Conservation (phyloP, 2,888 invertebrate genomes). For the Leucophenga montana region DNA sequence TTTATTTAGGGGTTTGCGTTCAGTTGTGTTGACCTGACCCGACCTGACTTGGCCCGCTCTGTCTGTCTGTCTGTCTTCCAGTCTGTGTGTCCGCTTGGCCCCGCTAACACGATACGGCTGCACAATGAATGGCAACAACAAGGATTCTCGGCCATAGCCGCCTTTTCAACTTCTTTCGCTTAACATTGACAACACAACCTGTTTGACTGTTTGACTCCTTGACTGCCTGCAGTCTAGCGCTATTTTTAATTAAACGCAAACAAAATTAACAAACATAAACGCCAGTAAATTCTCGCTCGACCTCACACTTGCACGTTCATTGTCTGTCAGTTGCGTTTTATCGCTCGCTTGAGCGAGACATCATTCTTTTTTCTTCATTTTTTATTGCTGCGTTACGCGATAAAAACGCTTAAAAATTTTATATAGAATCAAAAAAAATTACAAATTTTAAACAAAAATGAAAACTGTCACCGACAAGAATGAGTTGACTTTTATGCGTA, state of each 20-base stretch:
- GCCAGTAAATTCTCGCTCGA: not conserved
- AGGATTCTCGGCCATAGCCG: no score
- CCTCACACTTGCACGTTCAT: not conserved
- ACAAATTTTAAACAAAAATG: constrained; percentile 38
- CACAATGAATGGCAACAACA: no score
- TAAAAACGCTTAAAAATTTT: not conserved
- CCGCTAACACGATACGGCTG: no score
- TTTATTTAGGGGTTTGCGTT: no score
- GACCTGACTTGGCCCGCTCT: no score
- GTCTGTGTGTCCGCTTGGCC: no score
- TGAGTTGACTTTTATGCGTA: constrained; percentile 66
- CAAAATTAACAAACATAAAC: constrained; percentile 19
- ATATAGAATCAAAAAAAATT: no score
- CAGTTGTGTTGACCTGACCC: no score
- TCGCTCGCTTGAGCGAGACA: not conserved
- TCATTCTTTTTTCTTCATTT: not conserved
- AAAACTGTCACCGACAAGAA: constrained; percentile 43
- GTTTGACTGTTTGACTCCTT: not conserved
- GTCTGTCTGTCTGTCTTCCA: no score
- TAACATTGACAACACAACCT: no score
- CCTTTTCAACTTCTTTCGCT: no score
- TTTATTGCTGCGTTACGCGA: not conserved
- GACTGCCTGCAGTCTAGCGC: not conserved
- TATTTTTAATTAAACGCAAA: constrained; percentile 22
- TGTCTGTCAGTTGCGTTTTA: no score